phyloP scores from a whole-genome alignment of 53 echinoderm and acorn worm species.

The Pentamera pediparva region DNA sequence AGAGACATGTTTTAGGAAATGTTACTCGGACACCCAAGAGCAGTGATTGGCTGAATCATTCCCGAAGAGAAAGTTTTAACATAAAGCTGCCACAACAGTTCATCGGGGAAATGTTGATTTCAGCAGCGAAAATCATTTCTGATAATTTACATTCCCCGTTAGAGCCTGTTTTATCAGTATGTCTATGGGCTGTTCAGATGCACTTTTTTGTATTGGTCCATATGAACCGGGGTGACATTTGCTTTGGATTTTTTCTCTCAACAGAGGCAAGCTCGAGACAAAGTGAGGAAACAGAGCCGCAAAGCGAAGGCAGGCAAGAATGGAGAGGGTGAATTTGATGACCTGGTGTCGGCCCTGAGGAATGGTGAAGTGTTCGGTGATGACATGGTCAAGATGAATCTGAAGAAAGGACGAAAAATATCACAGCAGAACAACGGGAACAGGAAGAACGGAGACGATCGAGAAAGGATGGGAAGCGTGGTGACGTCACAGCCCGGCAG shows the following conservation, averaged over 20 bases:
- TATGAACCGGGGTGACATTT: too few relatives aligned
- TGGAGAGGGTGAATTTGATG: constrained; percentile 95
- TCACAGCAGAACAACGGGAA: constrained; percentile 51
- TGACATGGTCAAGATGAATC: constrained; percentile 81
- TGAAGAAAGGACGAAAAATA: constrained; percentile 34
- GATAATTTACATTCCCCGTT: too few relatives aligned
- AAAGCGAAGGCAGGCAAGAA: constrained; percentile 44
- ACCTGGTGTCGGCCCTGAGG: constrained; percentile 93
- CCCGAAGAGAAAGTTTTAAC: too few relatives aligned
- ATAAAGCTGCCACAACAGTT: too few relatives aligned
- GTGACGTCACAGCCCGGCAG: constrained; percentile 8
- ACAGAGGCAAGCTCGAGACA: constrained; percentile 59
- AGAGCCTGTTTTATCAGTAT: too few relatives aligned
- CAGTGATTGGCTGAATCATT: too few relatives aligned
- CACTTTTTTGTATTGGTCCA: too few relatives aligned
- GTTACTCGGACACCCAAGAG: too few relatives aligned
- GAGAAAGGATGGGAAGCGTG: constrained; percentile 12
- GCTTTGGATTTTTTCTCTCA: neutral
- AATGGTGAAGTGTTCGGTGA: constrained; percentile 97
- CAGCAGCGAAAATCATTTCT: too few relatives aligned
- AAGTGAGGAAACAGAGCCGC: constrained; percentile 36
- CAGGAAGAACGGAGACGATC: constrained; percentile 17
- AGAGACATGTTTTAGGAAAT: too few relatives aligned
- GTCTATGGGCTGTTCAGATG: too few relatives aligned
- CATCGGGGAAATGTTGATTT: too few relatives aligned